Conservation (phyloP, 2,888 invertebrate species). For the Seladonia tumulorum region DNA sequence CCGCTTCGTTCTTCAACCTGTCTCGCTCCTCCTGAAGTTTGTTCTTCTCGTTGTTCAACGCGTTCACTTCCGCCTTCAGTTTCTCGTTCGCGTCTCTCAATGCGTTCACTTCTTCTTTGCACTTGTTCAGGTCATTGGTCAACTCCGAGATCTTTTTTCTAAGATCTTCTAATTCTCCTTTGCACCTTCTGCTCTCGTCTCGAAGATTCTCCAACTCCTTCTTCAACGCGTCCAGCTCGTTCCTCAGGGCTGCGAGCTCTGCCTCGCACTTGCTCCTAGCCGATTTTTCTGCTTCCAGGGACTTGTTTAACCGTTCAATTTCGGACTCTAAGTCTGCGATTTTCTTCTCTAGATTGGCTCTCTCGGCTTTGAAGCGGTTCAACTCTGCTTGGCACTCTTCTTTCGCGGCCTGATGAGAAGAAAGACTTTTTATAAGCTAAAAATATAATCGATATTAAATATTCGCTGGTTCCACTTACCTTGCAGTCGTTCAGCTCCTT, state of each 20-base stretch:
- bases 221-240: conserved; percentile 64
- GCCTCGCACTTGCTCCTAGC: conserved; percentile 51
- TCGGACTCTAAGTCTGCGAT: conserved; percentile 39
- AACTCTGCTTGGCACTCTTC: conserved; percentile 45
- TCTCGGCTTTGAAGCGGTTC: conserved; percentile 43
- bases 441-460: background rate
- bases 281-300: conserved; percentile 44
- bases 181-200: conserved; percentile 56
- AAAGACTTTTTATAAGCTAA: too few relatives aligned
- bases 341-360: conserved; percentile 46
- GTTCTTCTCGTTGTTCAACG: conserved; percentile 59
- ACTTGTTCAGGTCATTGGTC: conserved; percentile 63
- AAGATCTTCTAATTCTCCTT: conserved; percentile 23
- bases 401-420: conserved; percentile 35
- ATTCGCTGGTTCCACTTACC: conserved; percentile 20
- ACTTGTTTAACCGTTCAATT: conserved; percentile 40
- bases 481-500: conserved; percentile 57
- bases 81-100: conserved; percentile 42
- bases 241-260: conserved; percentile 57
- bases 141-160: conserved; percentile 36
- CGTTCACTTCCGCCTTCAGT: conserved; percentile 39
- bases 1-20: conserved; percentile 31
- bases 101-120: conserved; percentile 61
- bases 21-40: conserved; percentile 61
- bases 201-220: conserved; percentile 63